phyloP scores from a whole-genome alignment of 2,113 vertebrate species.

The Channa argus region DNA sequence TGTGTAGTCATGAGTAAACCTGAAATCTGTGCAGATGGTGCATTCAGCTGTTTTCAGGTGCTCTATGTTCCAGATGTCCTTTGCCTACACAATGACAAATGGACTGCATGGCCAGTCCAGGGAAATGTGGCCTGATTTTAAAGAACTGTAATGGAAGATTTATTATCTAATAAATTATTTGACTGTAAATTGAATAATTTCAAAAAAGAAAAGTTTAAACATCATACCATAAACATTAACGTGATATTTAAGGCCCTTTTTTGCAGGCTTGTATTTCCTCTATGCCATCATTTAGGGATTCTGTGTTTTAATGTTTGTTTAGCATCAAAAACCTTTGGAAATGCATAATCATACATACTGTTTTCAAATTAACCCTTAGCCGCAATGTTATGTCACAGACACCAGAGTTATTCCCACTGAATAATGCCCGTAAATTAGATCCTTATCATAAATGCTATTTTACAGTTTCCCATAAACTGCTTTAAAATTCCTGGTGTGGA shows the following conservation, averaged over 20 bases:
- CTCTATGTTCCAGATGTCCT: conserved; percentile 41
- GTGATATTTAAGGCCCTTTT: neutral
- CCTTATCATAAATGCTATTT: conserved; percentile 35
- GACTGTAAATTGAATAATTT: neutral
- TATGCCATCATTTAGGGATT: neutral
- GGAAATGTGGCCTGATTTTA: conserved; percentile 1
- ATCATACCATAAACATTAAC: neutral
- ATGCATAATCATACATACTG: too few relatives aligned
- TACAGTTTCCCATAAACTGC: conserved; percentile 51
- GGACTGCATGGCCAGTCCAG: neutral
- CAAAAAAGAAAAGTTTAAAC: neutral
- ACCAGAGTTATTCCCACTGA: conserved; percentile 15
- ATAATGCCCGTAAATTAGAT: conserved; percentile 24
- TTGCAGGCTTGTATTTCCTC: neutral
- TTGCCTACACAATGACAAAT: conserved; percentile 2
- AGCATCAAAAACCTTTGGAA: neutral
- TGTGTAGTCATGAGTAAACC: conserved; percentile 49
- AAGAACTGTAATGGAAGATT: neutral
- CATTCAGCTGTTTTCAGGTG: conserved; percentile 50
- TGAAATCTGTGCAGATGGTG: conserved; percentile 53
- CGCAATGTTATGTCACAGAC: neutral
- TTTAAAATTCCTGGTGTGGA: conserved; percentile 15
- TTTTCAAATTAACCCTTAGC: neutral
- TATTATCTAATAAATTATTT: neutral
- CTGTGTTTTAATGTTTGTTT: too few relatives aligned